Evolutionary conservation across 2,113 vertebrate species (phyloP), one percentile per base, ranked within the genome.

Genomic region (Aythya baeri): DNA sequence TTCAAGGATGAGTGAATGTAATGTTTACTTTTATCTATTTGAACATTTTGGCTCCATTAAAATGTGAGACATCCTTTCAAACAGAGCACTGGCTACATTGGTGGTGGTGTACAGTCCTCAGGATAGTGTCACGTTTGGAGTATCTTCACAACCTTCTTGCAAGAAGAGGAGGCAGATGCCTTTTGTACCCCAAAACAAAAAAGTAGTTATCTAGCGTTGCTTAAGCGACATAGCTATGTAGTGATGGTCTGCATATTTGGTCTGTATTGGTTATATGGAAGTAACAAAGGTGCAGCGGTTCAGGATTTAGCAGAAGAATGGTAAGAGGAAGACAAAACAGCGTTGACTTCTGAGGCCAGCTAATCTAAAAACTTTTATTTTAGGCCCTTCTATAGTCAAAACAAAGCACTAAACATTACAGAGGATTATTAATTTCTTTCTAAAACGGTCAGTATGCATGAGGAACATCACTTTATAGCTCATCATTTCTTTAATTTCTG

Each of bases 1-100:
- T 34, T 83, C 55, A 22, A 63, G 17, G 29, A 97, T 57, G 81
- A 59, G 21, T 54, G 74, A 80, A 92, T 74, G 36, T 8, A 55
- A 49, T 29, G 2, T 71, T 44, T 93, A 38, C 54, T 83, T 34
- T 75, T 70, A 59, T 59, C 20, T 77, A 4, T 57, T 58, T 43
- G 17, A 91, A 66, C 3, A 17, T 49, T 95, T 87, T 86, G 17
- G 4, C 15, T 87, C 21, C 18, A 31, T 82, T 84, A 25, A 68
- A 27, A 11, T 34, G 2, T 12, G 22, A 82, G 55, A n/a, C 16
- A 62, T 17, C 11, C 10, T 76, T 90, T 86, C 8, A 38, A 50
- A 54, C 3, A 43, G 36, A 75, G 13, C 34, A 13, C 11, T 75
- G 59, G 8, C 46, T 58, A 8, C 32, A 9, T 7, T 77, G 26